Conservation (phyloP, 1,140 invertebrate genomes). For the Galleria mellonella region DNA sequence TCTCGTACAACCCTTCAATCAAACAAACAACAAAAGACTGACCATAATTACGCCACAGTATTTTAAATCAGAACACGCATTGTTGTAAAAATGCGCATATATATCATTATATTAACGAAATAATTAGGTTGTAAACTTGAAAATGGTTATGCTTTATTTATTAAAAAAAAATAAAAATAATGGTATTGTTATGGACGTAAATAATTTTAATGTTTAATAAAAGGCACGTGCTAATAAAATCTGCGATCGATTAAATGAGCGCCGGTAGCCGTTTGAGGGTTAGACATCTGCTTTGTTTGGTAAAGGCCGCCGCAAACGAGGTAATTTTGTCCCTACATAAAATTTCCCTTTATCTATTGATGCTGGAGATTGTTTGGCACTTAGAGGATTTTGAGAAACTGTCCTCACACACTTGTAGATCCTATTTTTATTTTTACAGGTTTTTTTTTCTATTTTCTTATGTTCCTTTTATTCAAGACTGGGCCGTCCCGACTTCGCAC, state of each 20-base stretch:
- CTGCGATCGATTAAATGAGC: conserved; percentile 32
- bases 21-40: conserved; percentile 9
- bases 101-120: conserved; percentile 50
- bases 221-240: conserved; percentile 42
- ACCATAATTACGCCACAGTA: conserved; percentile 25
- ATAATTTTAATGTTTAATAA: conserved; percentile 39
- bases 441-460: no score
- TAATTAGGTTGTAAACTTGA: conserved; percentile 42
- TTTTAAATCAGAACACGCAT: conserved; percentile 13
- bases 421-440: no score
- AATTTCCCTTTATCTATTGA: no score
- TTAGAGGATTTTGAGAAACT: no score
- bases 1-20: not conserved
- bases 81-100: conserved; percentile 12
- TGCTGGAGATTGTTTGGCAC: no score
- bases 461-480: no score
- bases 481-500: no score
- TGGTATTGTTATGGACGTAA: conserved; percentile 36
- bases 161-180: no score
- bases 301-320: no score
- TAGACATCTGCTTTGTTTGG: conserved; percentile 30
- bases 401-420: no score
- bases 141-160: conserved; percentile 41
- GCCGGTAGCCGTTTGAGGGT: conserved; percentile 25
- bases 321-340: no score